phyloP scores from a whole-genome alignment of 2,113 vertebrate species.

The Archocentrus centrarchus region DNA sequence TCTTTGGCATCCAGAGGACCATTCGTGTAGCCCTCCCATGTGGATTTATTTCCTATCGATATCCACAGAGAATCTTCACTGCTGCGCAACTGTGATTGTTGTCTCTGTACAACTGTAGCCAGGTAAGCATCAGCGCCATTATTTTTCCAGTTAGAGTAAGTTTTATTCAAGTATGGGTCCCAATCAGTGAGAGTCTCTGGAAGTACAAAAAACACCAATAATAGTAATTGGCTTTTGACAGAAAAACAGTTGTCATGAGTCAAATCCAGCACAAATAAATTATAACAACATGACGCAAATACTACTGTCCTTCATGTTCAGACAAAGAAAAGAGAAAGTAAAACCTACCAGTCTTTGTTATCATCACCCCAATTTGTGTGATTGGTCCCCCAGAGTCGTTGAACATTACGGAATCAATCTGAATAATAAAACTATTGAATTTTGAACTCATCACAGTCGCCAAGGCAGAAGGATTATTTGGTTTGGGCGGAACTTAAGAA shows the following conservation, averaged over 20 bases:
- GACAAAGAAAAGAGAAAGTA: background rate
- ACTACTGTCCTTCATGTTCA: background rate
- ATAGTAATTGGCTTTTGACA: background rate
- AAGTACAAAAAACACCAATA: background rate
- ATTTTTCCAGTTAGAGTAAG: constrained; percentile 47
- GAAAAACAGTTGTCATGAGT: background rate
- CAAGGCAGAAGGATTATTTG: background rate
- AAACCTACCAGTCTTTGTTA: constrained; percentile 74
- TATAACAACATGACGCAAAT: background rate
- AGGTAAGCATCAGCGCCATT: constrained; percentile 31
- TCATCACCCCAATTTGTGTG: constrained; percentile 83
- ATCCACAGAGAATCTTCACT: fast-evolving
- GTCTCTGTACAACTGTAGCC: constrained; percentile 41
- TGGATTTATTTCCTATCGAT: constrained; percentile 27
- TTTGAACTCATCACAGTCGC: fast-evolving
- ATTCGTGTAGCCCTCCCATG: constrained; percentile 51
- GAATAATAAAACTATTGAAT: constrained; percentile 31
- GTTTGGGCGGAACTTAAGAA: constrained; percentile 80
- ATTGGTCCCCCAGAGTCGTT: constrained; percentile 80
- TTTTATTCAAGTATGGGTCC: constrained; percentile 16
- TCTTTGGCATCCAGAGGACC: constrained; percentile 32
- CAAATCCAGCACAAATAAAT: background rate
- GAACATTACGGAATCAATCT: constrained; percentile 60
- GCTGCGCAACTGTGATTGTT: background rate
- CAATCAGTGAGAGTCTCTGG: background rate